phyloP scores from a whole-genome alignment of 2,888 invertebrate genomes.

The Glaucopsyche alexis region DNA sequence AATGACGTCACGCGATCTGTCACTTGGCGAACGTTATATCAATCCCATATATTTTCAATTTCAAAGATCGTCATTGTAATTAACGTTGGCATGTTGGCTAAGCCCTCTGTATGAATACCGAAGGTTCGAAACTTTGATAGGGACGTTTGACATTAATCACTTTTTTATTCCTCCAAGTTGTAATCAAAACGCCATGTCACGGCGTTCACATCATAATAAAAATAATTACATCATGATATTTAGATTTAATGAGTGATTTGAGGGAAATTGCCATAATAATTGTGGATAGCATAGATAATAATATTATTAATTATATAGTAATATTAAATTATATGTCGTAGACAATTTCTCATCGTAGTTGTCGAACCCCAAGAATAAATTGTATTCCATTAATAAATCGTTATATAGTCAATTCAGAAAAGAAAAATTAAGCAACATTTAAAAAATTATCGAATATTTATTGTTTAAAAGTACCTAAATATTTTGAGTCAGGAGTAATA shows the following conservation, averaged over 20 bases:
- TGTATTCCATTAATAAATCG: too few species aligned
- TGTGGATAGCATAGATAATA: too few species aligned
- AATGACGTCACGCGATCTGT: too few species aligned
- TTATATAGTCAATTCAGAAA: too few species aligned
- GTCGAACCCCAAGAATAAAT: too few species aligned
- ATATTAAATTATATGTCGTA: not conserved
- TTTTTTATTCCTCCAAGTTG: conserved; percentile 6
- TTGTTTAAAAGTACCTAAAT: not conserved
- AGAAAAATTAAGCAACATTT: too few species aligned
- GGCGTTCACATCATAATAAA: not conserved
- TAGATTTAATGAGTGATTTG: not conserved
- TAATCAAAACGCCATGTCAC: not conserved
- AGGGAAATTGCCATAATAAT: conserved; percentile 1
- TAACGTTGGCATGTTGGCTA: too few species aligned
- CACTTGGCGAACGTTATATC: too few species aligned
- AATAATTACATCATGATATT: conserved; percentile 13
- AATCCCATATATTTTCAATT: too few species aligned
- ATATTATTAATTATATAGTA: not conserved
- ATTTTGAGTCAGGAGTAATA: not conserved
- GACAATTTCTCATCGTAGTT: not conserved
- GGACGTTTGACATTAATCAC: not conserved
- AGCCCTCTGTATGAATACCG: too few species aligned
- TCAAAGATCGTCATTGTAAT: too few species aligned
- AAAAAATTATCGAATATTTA: too few species aligned
- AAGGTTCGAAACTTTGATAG: not conserved